Evolutionary conservation across 2,888 invertebrate genomes (phyloP).

Genomic region (Platynereis dumerilii): DNA sequence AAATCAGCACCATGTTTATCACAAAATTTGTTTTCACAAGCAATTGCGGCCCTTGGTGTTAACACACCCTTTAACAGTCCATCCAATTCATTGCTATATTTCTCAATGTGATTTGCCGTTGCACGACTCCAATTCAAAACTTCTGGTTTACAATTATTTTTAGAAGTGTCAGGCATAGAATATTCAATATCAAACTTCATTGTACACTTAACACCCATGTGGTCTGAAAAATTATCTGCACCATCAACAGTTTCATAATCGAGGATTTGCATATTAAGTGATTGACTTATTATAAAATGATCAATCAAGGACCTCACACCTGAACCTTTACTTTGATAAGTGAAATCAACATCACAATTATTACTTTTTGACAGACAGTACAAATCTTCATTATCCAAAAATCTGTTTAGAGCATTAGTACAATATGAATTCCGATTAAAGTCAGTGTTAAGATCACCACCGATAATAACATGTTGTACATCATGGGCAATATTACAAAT

Average conservation of each 20-base stretch:
- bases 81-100: constrained; percentile 1
- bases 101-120: not conserved
- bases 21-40: not conserved
- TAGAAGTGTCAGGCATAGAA: too few relatives aligned
- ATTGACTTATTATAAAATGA: not conserved
- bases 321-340: constrained; percentile 3
- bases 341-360: not conserved
- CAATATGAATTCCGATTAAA: not conserved
- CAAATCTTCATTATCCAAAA: not conserved
- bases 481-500: constrained; percentile 3
- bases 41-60: not conserved
- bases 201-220: not conserved
- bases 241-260: constrained; percentile 5
- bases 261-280: not conserved
- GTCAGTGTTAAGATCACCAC: constrained; percentile 6
- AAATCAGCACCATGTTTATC: not conserved
- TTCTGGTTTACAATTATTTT: not conserved
- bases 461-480: constrained; percentile 2
- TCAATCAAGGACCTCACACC: not conserved
- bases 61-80: not conserved
- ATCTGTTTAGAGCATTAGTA: not conserved
- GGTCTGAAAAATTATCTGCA: constrained; percentile 1
- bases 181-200: not conserved
- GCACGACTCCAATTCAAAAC: not conserved
- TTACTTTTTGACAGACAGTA: not conserved